A percentile compares a stretch with the other conserved stretches of the same genome.
Conservation (phyloP, 2,797 vertebrate genomes). For the Sebastes diaconus region DNA sequence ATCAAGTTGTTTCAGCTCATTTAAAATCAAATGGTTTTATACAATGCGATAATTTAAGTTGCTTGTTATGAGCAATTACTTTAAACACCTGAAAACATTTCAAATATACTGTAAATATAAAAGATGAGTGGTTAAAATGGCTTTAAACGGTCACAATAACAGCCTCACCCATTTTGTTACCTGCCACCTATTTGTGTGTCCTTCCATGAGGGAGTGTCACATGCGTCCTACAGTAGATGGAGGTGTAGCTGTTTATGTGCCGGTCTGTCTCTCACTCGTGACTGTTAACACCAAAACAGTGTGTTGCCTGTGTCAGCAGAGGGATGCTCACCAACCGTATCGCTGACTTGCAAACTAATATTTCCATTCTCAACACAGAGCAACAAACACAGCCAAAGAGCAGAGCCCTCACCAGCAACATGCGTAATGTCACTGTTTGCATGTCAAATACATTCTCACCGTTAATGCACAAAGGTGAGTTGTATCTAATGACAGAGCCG, state of each 20-base stretch:
- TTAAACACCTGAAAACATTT: background rate
- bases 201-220: background rate
- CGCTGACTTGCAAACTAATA: constrained; percentile 51
- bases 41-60: background rate
- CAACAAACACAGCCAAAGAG: constrained; percentile 31
- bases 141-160: background rate
- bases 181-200: background rate
- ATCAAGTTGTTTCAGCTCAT: background rate
- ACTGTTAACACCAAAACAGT: constrained; percentile 62
- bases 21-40: background rate
- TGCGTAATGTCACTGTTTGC: constrained; percentile 37
- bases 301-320: constrained; percentile 54
- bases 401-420: constrained; percentile 21
- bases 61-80: background rate
- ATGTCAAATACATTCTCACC: constrained; percentile 20
- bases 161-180: background rate
- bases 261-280: constrained; percentile 2
- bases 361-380: constrained; percentile 59
- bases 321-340: background rate
- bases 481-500: background rate
- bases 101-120: no score
- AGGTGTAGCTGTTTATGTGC: constrained; percentile 47
- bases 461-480: constrained; percentile 10
- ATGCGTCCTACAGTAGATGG: constrained; percentile 5
- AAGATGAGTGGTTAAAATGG: background rate